Percentiles rank a stretch among this genome's conserved stretches.
Evolutionary conservation across 2,113 vertebrate genomes (phyloP).

Genomic region (Caranx ignobilis): DNA sequence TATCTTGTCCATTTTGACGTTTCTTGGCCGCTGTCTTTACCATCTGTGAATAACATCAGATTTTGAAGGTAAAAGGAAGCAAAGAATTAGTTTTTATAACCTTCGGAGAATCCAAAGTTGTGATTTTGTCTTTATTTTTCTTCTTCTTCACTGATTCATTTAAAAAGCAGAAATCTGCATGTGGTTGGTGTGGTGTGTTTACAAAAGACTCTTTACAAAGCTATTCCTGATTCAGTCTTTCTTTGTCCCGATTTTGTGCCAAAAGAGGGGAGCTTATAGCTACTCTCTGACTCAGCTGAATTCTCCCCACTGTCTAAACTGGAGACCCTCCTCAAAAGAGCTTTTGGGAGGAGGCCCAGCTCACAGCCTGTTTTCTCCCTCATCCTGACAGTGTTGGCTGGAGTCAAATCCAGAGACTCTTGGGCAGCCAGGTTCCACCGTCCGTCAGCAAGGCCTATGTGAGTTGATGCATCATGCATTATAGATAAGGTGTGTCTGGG

Average conservation of each 20-base stretch:
- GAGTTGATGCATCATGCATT: conserved; percentile 81
- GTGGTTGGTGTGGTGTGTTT: conserved; percentile 11
- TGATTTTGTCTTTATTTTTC: conserved; percentile 32
- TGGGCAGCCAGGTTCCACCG: conserved; percentile 32
- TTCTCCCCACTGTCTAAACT: conserved; percentile 43
- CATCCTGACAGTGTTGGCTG: neutral
- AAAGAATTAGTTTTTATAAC: conserved; percentile 20
- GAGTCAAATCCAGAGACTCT: conserved; percentile 31
- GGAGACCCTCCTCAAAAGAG: conserved; percentile 33
- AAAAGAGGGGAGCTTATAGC: conserved; percentile 36
- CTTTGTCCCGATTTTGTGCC: conserved; percentile 8
- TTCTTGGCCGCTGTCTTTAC: conserved; percentile 40
- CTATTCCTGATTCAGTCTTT: conserved; percentile 33
- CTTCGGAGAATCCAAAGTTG: conserved; percentile 34
- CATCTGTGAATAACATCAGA: conserved; percentile 44
- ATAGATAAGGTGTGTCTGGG: conserved; percentile 80
- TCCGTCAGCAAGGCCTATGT: conserved; percentile 56
- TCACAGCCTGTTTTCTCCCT: neutral
- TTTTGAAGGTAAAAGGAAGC: conserved; percentile 36
- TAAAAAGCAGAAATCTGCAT: conserved; percentile 2
- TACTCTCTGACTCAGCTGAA: conserved; percentile 58
- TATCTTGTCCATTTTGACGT: conserved; percentile 31
- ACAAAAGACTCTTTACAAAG: conserved; percentile 15
- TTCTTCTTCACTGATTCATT: conserved; percentile 17
- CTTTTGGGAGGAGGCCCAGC: conserved; percentile 21